Evolutionary conservation across 2,797 vertebrate genomes (phyloP).

Genomic region (Sciaenops ocellatus): DNA sequence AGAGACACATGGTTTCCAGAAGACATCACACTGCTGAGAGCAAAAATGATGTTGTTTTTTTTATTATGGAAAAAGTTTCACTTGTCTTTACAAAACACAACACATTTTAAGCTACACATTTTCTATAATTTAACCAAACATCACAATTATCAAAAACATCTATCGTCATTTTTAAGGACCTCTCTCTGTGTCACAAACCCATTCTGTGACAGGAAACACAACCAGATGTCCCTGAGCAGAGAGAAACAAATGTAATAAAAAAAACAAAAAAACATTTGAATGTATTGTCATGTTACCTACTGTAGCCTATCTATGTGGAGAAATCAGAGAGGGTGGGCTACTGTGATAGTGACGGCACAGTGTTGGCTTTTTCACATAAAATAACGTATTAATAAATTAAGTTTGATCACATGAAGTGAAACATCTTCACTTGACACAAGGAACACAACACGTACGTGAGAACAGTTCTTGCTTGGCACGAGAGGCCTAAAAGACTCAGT

Average conservation of each 20-base stretch:
- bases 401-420: conserved; percentile 59
- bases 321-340: conserved; percentile 31
- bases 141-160: conserved; percentile 86
- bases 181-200: conserved; percentile 91
- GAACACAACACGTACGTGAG: conserved; percentile 47
- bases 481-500: conserved; percentile 58
- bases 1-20: not conserved
- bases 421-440: conserved; percentile 58
- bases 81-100: conserved; percentile 89
- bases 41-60: conserved; percentile 51
- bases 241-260: conserved; percentile 77
- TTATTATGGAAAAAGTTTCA: conserved; percentile 71
- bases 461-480: conserved; percentile 70
- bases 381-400: conserved; percentile 81
- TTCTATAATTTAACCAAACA: conserved; percentile 94
- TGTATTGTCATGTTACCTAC: conserved; percentile 30
- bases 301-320: conserved; percentile 31
- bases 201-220: conserved; percentile 88
- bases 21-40: conserved; percentile 20
- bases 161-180: conserved; percentile 88
- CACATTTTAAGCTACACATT: conserved; percentile 90
- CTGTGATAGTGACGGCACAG: conserved; percentile 56
- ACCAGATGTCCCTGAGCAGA: conserved; percentile 93
- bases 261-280: conserved; percentile 16
- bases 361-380: conserved; percentile 66